phyloP scores from a whole-genome alignment of 2,113 vertebrate genomes.

The Entomyzon cyanotis region DNA sequence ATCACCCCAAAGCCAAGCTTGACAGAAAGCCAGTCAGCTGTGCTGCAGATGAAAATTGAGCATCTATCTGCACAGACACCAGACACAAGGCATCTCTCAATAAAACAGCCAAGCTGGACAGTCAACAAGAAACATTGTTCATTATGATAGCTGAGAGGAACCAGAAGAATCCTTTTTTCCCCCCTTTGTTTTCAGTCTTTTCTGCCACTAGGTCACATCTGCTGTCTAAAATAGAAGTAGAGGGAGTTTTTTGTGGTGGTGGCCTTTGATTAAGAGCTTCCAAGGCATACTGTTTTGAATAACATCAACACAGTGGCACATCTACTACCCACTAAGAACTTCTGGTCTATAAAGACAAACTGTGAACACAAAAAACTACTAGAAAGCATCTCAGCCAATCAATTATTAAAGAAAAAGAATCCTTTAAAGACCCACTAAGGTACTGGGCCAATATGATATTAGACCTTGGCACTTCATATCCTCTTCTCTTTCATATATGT shows the following conservation, averaged over 20 bases:
- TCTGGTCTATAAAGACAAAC: background rate
- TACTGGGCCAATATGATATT: background rate
- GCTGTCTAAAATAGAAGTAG: background rate
- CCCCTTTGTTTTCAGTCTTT: background rate
- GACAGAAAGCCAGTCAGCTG: conserved; percentile 11
- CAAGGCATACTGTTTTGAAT: background rate
- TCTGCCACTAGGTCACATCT: conserved; percentile 14
- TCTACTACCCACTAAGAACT: background rate
- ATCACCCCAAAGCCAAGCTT: background rate
- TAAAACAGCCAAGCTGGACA: background rate
- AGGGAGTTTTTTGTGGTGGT: background rate
- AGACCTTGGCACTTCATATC: background rate
- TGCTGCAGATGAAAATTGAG: background rate
- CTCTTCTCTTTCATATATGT: background rate
- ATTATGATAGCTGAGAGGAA: background rate
- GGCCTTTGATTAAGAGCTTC: background rate
- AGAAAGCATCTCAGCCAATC: background rate
- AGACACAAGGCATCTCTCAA: background rate
- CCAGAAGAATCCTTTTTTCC: background rate
- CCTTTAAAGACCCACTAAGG: background rate
- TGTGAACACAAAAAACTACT: background rate
- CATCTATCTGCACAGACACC: background rate
- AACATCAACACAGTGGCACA: background rate
- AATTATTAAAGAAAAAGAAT: background rate
- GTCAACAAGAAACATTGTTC: background rate